These are phyloP conservation scores for Carassius carassius DNA, from an alignment of 2,113 vertebrate species.

Conservation along the genomic window DNA sequence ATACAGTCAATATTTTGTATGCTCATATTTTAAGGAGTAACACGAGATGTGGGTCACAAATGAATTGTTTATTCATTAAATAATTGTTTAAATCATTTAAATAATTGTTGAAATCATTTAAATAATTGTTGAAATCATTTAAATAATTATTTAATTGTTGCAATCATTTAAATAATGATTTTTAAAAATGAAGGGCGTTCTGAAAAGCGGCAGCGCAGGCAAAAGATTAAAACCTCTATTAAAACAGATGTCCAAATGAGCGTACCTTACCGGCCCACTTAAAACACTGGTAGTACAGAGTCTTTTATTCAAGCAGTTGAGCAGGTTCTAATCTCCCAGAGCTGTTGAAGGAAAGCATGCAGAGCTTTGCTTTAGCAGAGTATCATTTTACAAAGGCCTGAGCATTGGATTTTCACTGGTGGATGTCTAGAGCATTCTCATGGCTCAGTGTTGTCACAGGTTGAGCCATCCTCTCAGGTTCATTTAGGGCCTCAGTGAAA, in stretches of 20 bases:
- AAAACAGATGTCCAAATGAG: no score
- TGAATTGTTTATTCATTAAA: no score
- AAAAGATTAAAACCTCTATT: no score
- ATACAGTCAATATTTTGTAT: neutral
- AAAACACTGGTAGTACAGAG: neutral
- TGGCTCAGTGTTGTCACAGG: constrained; percentile 17
- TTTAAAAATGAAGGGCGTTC: no score
- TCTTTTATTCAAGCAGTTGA: neutral
- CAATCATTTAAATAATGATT: no score
- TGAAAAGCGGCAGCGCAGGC: no score
- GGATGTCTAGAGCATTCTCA: neutral
- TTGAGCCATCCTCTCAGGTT: neutral
- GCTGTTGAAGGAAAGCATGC: neutral
- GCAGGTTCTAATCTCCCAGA: constrained; percentile 3
- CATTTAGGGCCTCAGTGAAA: neutral
- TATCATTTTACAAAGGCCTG: constrained; percentile 1
- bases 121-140: no score
- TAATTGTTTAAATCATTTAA: no score
- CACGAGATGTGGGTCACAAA: neutral
- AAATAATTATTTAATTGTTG: no score
- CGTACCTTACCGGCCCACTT: no score
- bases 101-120: no score
- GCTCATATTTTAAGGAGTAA: neutral
- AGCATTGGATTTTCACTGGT: constrained; percentile 13
- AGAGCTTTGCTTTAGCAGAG: constrained; percentile 8